A percentile compares a stretch with the other conserved stretches of the same genome.
Evolutionary conservation across 2,113 vertebrate genomes (phyloP).

Genomic region (Zosterops borbonicus): DNA sequence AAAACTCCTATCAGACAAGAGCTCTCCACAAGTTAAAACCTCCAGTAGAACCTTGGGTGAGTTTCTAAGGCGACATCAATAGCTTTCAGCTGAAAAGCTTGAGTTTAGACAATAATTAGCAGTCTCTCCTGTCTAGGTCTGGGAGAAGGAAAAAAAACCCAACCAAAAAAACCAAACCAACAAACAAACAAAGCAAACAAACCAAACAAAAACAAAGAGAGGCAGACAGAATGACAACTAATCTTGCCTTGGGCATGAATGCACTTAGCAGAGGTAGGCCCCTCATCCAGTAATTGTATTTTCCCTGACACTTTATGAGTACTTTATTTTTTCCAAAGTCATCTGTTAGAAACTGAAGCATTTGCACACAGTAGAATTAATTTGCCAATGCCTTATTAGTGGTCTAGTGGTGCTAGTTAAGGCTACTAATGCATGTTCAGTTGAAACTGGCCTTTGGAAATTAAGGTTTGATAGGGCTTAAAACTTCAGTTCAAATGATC

Average conservation of each 20-base stretch:
- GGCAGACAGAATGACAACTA: neutral
- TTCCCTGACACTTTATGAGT: neutral
- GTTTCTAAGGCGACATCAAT: neutral
- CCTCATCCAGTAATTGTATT: neutral
- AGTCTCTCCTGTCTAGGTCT: neutral
- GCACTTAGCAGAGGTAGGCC: neutral
- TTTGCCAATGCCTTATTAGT: neutral
- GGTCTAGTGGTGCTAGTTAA: neutral
- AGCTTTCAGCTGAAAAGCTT: neutral
- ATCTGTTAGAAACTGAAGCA: neutral
- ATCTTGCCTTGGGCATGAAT: accelerated
- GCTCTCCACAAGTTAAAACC: neutral
- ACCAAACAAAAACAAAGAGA: neutral
- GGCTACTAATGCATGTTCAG: neutral
- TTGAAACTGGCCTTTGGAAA: neutral
- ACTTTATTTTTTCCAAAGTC: neutral
- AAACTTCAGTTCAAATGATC: neutral
- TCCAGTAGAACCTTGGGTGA: neutral
- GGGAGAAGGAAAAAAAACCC: neutral
- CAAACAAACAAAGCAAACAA: no score
- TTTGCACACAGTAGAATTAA: neutral
- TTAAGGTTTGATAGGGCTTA: neutral
- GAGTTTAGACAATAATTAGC: neutral
- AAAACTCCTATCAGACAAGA: neutral
- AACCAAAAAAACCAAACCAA: no score